phyloP scores from a whole-genome alignment of 2,888 invertebrate species.

The Drosophila buzzatii region DNA sequence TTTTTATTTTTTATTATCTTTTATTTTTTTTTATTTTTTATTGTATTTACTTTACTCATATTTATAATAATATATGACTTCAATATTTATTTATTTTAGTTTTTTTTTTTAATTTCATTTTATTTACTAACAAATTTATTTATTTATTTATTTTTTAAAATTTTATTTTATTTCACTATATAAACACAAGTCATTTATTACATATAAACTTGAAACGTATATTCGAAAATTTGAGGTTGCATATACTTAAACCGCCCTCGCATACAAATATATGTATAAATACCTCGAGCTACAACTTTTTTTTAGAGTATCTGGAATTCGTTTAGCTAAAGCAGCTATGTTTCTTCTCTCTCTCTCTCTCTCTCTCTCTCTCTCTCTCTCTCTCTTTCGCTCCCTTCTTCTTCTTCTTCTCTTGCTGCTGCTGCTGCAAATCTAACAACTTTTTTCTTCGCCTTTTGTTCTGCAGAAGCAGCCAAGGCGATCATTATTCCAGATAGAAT shows the following conservation, averaged over 20 bases:
- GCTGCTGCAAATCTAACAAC: conserved; percentile 45
- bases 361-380: not conserved
- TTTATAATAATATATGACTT: too few species aligned
- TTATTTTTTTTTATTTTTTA: too few species aligned
- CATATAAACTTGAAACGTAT: not conserved
- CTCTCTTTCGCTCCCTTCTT: conserved; percentile 3
- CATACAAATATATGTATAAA: not conserved
- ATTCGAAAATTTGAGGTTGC: not conserved
- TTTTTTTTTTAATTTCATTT: too few species aligned
- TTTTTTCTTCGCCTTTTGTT: conserved; percentile 15
- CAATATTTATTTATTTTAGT: not conserved
- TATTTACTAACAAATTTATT: too few species aligned
- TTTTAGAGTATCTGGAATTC: not conserved
- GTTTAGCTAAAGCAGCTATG: not conserved
- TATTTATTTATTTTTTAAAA: too few species aligned
- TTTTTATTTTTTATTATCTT: too few species aligned
- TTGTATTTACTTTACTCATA: too few species aligned
- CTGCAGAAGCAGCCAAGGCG: conserved; percentile 38
- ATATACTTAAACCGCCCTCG: not conserved
- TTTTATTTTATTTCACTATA: too few species aligned
- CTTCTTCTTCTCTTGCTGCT: conserved; percentile 13
- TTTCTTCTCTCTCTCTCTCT: not conserved
- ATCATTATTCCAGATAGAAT: conserved; percentile 41
- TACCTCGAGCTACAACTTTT: not conserved
- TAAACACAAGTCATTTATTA: too few species aligned